Base-by-base conservation (phyloP, 2,797 vertebrate genomes). In the Clarias fuscus region DNA sequence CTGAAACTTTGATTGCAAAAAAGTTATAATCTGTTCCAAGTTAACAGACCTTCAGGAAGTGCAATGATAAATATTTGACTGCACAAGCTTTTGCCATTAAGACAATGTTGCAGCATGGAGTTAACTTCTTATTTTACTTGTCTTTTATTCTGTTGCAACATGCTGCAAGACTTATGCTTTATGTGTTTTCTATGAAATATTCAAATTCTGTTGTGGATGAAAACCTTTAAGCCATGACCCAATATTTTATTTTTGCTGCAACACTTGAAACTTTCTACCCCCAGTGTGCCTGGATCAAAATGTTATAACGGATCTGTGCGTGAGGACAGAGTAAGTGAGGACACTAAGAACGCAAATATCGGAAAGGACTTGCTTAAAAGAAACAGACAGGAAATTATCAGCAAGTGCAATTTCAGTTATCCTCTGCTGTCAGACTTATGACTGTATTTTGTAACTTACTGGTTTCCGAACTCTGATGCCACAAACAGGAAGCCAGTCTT, bases 401-500 rank as follows among this genome's bases (percentile, higher is more conserved):
- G 6, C 5, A 53, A 27, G 27, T 2, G 6, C 78, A 64, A 22
- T 10, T 43, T 80, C 37, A 43, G 18, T 61, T 61, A 7, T 30
- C 53, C 1, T 77, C 77, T 59, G 58, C 15, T 37, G 30, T 40
- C 77, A 81, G 37, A 53, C 33, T 1, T 62, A 24, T 10, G 37
- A 15, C 40, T 53, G n/a, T 33, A 30, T 82, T 82, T 76, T 30
- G 1, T 2, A n/a, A 97, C 98, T 98, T 94, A 99, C 98, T 99
- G 98, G 91, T 99, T 99, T 92, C 98, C 98, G 94, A 99, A 99
- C 91, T 99, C 98, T 53, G 98, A 98, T 14, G 98, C 90, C 90
- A 99, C 98, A 88, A 99, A 99, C 83, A 99, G 95, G 91, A 99
- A 99, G 11, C 98, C 98, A 0, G 98, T 99, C 93, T 99, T 99